Conservation (phyloP, 2,797 vertebrate species). For the Sternotherus odoratus region DNA sequence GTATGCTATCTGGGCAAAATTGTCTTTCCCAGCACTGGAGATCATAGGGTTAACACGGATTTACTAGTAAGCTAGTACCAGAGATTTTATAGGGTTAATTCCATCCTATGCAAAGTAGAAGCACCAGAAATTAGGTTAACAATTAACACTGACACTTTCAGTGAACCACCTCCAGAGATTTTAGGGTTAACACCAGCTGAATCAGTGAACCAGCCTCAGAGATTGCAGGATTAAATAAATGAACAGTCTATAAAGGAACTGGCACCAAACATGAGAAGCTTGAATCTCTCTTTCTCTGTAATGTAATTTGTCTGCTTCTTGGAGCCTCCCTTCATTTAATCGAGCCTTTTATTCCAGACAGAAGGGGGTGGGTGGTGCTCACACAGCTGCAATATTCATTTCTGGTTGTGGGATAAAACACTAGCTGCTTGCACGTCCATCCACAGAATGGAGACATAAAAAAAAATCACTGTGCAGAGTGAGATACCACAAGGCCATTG, state of each 20-base stretch:
- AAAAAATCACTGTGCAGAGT: not conserved
- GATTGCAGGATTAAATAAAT: constrained; percentile 48
- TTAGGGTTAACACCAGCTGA: not conserved
- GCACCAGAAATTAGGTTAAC: accelerated
- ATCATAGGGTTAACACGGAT: not conserved
- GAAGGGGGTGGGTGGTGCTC: constrained; percentile 23
- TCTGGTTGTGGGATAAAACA: constrained; percentile 8
- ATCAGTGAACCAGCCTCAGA: constrained; percentile 32
- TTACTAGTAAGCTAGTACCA: not conserved
- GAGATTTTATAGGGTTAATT: constrained; percentile 53
- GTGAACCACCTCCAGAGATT: not conserved
- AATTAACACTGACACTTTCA: accelerated
- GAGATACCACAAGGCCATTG: not conserved
- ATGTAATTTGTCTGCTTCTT: constrained; percentile 32
- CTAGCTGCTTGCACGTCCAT: constrained; percentile 55
- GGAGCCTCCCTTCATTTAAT: constrained; percentile 28
- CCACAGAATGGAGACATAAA: constrained; percentile 18
- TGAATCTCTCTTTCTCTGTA: constrained; percentile 16
- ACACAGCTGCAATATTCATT: constrained; percentile 63
- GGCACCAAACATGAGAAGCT: not conserved
- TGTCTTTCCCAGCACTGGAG: not conserved
- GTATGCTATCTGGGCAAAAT: not conserved
- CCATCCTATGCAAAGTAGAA: accelerated
- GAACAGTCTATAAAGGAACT: not conserved
- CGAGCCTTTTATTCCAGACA: constrained; percentile 25